Percentiles rank a stretch among this genome's conserved stretches.
Conservation (phyloP, 2,113 vertebrate genomes). For the Semnopithecus entellus region DNA sequence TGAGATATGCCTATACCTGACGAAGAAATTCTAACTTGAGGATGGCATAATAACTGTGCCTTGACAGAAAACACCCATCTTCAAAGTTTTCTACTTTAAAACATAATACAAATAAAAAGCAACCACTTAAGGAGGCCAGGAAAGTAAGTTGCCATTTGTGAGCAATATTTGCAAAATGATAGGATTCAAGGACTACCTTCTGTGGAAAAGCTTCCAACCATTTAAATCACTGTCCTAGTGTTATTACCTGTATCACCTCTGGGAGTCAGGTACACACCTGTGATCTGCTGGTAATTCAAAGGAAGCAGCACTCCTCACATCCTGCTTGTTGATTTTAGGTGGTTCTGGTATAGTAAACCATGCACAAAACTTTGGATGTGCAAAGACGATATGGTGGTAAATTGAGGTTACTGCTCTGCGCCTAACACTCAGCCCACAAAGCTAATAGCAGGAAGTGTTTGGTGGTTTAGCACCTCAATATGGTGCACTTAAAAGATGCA, state of each 20-base stretch:
- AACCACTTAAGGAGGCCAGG: conserved; percentile 79
- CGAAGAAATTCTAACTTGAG: conserved; percentile 67
- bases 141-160: conserved; percentile 84
- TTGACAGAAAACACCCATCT: conserved; percentile 74
- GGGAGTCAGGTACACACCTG: conserved; percentile 84
- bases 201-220: conserved; percentile 79
- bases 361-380: conserved; percentile 66
- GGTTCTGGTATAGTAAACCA: conserved; percentile 72
- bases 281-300: conserved; percentile 83
- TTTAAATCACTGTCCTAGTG: conserved; percentile 81
- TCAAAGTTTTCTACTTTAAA: conserved; percentile 81
- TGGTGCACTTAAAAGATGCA: conserved; percentile 45
- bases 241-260: conserved; percentile 83
- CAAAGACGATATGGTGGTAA: conserved; percentile 69
- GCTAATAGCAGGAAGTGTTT: conserved; percentile 62
- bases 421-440: conserved; percentile 73
- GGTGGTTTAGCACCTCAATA: conserved; percentile 61
- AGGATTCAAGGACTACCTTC: conserved; percentile 80
- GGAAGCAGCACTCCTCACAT: conserved; percentile 72
- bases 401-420: conserved; percentile 58
- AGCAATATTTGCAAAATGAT: conserved; percentile 81
- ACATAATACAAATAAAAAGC: conserved; percentile 80
- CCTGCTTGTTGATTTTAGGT: conserved; percentile 76
- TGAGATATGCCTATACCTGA: background rate
- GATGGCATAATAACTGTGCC: conserved; percentile 60